Conservation (phyloP, 37 sponge, comb jelly and placozoan genomes). For the Axinella damicornis region DNA sequence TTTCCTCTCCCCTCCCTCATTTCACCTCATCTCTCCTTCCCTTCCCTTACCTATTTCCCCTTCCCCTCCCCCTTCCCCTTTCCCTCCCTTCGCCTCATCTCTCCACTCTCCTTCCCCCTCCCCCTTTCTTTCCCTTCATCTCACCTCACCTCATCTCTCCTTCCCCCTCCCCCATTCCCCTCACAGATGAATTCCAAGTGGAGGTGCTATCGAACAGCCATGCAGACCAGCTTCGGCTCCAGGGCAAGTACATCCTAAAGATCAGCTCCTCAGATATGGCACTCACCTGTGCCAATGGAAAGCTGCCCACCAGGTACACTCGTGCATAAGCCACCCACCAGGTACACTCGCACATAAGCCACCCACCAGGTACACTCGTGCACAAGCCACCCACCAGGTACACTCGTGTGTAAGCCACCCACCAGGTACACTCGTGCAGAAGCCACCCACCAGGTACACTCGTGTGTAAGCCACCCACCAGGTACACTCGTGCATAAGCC, state of each 20-base stretch:
- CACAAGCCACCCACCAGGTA: no score
- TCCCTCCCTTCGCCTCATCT: neutral
- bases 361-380: no score
- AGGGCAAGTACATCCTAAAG: slow-evolving; percentile 12
- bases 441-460: no score
- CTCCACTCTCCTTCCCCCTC: neutral
- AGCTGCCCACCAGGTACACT: slow-evolving; percentile 2
- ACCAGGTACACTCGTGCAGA: no score
- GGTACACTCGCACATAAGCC: no score
- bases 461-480: no score
- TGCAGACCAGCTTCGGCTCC: neutral
- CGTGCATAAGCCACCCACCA: no score
- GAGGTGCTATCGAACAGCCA: neutral
- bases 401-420: no score
- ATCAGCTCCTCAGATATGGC: slow-evolving; percentile 1
- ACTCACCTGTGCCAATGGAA: slow-evolving; percentile 1
- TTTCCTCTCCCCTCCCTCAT: no score
- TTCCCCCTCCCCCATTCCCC: neutral
- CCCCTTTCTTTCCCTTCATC: neutral
- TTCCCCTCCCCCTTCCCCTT: neutral
- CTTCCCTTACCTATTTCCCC: neutral
- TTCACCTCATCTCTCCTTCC: neutral
- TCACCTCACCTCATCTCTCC: neutral
- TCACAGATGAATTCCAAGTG: slow-evolving; percentile 22
- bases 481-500: no score